These are phyloP conservation scores for Sciurus niger DNA, from an alignment of 2,113 vertebrate genomes.

Conservation along the genomic window DNA sequence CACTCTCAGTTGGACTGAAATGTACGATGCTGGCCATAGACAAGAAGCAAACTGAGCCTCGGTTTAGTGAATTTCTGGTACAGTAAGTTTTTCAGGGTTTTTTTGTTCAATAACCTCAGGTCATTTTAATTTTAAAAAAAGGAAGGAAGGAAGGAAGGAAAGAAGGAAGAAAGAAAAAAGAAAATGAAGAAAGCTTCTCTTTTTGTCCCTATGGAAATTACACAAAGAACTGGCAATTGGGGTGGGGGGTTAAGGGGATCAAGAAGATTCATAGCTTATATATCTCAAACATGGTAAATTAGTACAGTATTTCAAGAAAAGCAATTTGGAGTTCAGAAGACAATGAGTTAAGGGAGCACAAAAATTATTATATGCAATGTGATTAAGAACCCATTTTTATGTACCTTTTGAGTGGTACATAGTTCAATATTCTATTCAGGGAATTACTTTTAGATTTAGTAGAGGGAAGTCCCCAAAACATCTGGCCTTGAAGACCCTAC, in stretches of 20 bases:
- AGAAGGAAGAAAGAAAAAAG: too few species aligned
- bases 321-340: neutral
- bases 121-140: neutral
- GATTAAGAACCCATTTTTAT: neutral
- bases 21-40: neutral
- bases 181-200: neutral
- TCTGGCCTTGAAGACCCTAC: accelerated
- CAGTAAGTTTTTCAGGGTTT: neutral
- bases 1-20: neutral
- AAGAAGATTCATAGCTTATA: neutral
- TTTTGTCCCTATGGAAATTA: neutral
- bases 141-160: too few species aligned
- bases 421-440: neutral
- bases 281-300: neutral
- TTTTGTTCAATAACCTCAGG: neutral
- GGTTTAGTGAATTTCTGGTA: neutral
- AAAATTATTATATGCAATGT: neutral
- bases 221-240: neutral
- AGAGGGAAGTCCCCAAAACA: neutral
- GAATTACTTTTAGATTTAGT: neutral
- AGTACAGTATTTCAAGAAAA: neutral
- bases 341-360: neutral
- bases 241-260: accelerated
- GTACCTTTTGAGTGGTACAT: neutral
- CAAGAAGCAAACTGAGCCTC: neutral